These are phyloP conservation scores for Pteria penguin DNA, from an alignment of 2,888 invertebrate genomes.

Conservation along the genomic window DNA sequence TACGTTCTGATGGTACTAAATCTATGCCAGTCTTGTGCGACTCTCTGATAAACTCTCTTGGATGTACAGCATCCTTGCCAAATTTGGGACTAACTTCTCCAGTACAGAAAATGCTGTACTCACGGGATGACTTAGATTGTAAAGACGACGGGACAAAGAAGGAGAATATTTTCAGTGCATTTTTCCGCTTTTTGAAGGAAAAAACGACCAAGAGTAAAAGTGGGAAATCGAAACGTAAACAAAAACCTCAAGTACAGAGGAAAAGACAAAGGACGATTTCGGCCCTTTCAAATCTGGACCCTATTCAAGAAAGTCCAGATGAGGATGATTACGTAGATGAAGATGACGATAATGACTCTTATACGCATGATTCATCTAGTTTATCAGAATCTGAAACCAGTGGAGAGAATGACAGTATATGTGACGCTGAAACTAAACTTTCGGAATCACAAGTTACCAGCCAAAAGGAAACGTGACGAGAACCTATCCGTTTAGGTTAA, in stretches of 20 bases:
- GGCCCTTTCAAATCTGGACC: constrained; percentile 74
- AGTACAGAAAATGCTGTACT: constrained; percentile 28
- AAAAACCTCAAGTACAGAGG: constrained; percentile 64
- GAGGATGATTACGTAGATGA: constrained; percentile 70
- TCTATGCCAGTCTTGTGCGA: constrained; percentile 69
- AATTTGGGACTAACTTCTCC: constrained; percentile 50
- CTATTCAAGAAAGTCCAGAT: constrained; percentile 74
- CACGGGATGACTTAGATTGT: constrained; percentile 27
- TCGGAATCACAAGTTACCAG: constrained; percentile 14
- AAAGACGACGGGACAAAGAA: constrained; percentile 63
- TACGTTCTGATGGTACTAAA: constrained; percentile 72
- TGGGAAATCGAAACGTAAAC: constrained; percentile 72
- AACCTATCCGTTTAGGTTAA: background rate
- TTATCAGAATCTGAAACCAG: constrained; percentile 47
- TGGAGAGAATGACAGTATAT: constrained; percentile 38
- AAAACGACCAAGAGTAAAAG: constrained; percentile 58
- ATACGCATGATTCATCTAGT: constrained; percentile 67
- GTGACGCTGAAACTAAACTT: constrained; percentile 18
- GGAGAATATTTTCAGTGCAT: constrained; percentile 67
- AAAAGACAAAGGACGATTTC: constrained; percentile 75
- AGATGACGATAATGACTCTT: constrained; percentile 60
- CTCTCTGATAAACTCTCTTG: constrained; percentile 12
- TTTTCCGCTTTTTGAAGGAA: constrained; percentile 67
- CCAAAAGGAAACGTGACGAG: constrained; percentile 17
- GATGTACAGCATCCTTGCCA: constrained; percentile 55